Base-by-base conservation (phyloP, 2,888 invertebrate species). In the Bursaphelenchus okinawaensis region DNA sequence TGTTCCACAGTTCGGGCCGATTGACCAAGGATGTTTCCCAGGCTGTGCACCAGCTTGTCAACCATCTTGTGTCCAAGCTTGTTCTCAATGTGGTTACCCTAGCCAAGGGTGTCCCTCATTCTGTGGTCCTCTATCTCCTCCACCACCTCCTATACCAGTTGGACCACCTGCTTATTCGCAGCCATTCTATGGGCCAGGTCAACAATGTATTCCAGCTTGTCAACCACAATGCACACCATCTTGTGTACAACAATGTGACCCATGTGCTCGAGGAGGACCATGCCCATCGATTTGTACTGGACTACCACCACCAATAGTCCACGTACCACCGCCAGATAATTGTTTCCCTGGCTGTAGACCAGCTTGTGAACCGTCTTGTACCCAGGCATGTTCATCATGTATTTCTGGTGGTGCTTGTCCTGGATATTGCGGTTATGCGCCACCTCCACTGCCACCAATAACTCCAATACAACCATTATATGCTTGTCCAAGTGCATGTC, bases 21-120 rank as follows among this genome's bases (percentile, higher is more conserved):
- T 40, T 40, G 40, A n/a, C n/a, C 6, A 12, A 16, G 40, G 40
- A 3, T 40, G 26, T 24, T 23, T 54, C 26, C 26, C 26, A 54
- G 54, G 54, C 23, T 68, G 68, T 31, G 55, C 61, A 12, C 71
- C 67, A 24, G 57, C 67, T 24, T 74, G 74, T 57, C 72, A 72
- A 71, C 74, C 74, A 24, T 63, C 68, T 7, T 74, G 74, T 59
- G 70, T 69, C 4, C 70, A 70, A 28, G 66, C 69, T 7, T 74
- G 74, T 27, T 65, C 23, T 3, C 24, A 23, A 26, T 54, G 54
- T 6, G 54, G 54, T n/a, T 54, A 54, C 19, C 54, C 54, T n/a
- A 54, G 6, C 7, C 23, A 26, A 23, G 54, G 54, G 12, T 54
- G 57, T 40, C 57, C 57, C 2, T 9, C 57, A 20, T 56, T 56